These are phyloP conservation scores for Leptinotarsa tumamoca DNA, from an alignment of 2,888 invertebrate species.

Conservation along the genomic window DNA sequence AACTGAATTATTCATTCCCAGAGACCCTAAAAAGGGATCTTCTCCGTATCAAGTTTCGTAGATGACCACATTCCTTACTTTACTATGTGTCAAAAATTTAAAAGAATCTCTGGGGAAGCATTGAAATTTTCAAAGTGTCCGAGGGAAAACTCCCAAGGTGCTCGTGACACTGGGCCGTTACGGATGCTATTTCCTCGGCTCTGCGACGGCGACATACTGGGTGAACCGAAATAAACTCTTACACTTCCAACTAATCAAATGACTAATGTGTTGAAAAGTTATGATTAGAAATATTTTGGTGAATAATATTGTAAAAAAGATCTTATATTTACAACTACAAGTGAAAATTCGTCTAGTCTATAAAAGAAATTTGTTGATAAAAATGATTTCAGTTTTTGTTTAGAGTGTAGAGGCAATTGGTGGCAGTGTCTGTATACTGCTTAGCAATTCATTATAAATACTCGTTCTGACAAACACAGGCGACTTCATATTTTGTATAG, in stretches of 20 bases:
- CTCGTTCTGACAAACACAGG: no score
- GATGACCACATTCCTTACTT: slow-evolving; percentile 67
- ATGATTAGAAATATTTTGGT: no score
- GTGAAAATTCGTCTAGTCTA: no score
- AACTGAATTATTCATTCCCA: slow-evolving; percentile 52
- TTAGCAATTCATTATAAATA: no score
- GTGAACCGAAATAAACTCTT: slow-evolving; percentile 4
- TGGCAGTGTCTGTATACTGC: no score
- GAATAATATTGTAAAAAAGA: no score
- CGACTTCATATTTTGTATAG: no score
- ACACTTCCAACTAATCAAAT: not conserved
- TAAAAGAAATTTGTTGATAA: no score
- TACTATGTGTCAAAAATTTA: slow-evolving; percentile 69
- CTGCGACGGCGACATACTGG: slow-evolving; percentile 44
- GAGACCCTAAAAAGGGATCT: slow-evolving; percentile 45
- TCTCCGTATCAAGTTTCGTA: slow-evolving; percentile 60
- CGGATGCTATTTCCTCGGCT: slow-evolving; percentile 41
- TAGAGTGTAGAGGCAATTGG: no score
- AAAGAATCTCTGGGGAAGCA: slow-evolving; percentile 66
- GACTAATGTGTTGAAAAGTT: no score
- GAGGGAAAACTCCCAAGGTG: slow-evolving; percentile 65
- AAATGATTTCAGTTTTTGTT: no score
- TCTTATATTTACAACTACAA: no score
- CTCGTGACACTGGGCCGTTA: slow-evolving; percentile 60
- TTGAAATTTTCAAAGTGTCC: slow-evolving; percentile 68